Percentiles rank a stretch among this genome's conserved stretches.
Conservation (phyloP, 2,797 vertebrate species). For the Oryzias sinensis region DNA sequence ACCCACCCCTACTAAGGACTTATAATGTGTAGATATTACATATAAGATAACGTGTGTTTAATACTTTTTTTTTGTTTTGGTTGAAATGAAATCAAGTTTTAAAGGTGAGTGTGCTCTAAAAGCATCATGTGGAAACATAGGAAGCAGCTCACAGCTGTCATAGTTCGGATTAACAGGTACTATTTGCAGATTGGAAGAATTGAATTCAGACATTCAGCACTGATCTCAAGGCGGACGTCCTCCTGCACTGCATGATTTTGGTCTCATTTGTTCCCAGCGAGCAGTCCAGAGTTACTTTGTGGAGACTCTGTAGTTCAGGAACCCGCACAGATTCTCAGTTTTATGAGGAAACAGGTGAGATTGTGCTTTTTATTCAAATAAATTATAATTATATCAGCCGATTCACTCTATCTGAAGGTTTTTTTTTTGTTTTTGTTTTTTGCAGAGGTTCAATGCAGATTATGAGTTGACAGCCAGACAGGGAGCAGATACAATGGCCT, state of each 20-base stretch:
- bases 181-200: too few species aligned
- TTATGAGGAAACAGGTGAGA: conserved; percentile 88
- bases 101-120: too few species aligned
- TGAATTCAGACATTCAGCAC: too few species aligned
- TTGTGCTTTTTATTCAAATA: background rate
- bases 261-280: conserved; percentile 69
- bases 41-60: too few species aligned
- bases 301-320: conserved; percentile 83
- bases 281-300: conserved; percentile 84
- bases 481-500: conserved; percentile 96
- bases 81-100: too few species aligned
- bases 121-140: too few species aligned
- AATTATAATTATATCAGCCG: background rate
- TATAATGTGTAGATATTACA: too few species aligned
- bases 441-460: conserved; percentile 92
- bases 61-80: too few species aligned
- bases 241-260: background rate
- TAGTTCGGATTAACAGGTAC: too few species aligned
- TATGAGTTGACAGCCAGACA: conserved; percentile 92
- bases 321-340: conserved; percentile 90
- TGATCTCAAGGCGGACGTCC: too few species aligned
- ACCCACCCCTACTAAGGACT: too few species aligned
- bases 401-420: background rate
- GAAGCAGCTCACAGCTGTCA: too few species aligned
- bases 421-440: conserved; percentile 20